phyloP scores from a whole-genome alignment of 2,797 vertebrate genomes.

The Manis javanica region DNA sequence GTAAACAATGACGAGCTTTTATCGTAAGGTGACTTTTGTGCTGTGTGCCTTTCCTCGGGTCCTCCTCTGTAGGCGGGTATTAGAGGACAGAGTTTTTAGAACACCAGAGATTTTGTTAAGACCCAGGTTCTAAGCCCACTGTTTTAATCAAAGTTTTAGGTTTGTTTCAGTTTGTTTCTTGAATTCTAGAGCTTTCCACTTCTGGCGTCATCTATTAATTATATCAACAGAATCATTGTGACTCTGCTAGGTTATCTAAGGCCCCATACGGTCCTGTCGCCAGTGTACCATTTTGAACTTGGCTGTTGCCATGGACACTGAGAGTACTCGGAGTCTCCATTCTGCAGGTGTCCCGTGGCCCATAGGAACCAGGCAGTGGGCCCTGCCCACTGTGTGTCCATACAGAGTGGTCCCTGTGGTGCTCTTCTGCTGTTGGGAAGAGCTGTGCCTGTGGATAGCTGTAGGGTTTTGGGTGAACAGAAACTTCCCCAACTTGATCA shows the following conservation, averaged over 20 bases:
- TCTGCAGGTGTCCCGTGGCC: neutral
- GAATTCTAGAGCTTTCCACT: neutral
- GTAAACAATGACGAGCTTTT: neutral
- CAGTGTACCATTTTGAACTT: conserved; percentile 1
- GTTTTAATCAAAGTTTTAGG: conserved; percentile 35
- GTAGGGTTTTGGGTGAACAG: neutral
- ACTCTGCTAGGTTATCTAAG: neutral
- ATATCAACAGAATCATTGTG: neutral
- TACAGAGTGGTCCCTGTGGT: neutral
- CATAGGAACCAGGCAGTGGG: neutral
- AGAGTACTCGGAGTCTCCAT: neutral
- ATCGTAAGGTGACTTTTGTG: conserved; percentile 17
- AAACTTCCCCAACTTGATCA: neutral
- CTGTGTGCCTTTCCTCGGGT: neutral
- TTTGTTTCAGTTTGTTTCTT: conserved; percentile 11
- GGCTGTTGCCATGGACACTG: neutral
- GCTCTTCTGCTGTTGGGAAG: neutral
- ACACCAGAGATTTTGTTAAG: neutral
- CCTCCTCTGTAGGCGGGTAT: neutral
- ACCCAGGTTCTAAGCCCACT: neutral
- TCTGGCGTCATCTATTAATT: neutral
- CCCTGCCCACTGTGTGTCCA: neutral
- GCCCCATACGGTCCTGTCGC: neutral
- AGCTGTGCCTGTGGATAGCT: neutral
- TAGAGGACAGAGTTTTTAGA: neutral